A percentile compares a stretch with the other conserved stretches of the same genome.
Conservation (phyloP, 2,888 invertebrate genomes). For the Endotricha flammealis region DNA sequence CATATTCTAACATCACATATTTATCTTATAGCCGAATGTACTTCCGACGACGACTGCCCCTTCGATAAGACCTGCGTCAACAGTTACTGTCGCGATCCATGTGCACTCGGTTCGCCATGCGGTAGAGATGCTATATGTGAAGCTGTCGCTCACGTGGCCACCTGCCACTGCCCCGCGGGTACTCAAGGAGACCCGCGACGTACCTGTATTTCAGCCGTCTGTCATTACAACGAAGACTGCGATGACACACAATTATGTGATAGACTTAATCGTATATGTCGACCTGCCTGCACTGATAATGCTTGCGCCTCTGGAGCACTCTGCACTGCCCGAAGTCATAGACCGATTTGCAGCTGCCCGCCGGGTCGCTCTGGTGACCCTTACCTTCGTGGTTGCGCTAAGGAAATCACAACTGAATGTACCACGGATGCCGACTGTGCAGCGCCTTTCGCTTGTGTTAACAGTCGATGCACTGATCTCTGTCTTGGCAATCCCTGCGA, state of each 20-base stretch:
- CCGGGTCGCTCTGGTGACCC: slow-evolving; percentile 89
- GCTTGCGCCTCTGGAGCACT: slow-evolving; percentile 87
- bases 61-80: slow-evolving; percentile 89
- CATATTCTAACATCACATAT: slow-evolving; percentile 6
- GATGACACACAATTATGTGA: slow-evolving; percentile 91
- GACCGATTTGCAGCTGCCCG: slow-evolving; percentile 87
- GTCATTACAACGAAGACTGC: slow-evolving; percentile 94
- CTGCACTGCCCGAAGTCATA: slow-evolving; percentile 87
- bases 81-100: slow-evolving; percentile 89
- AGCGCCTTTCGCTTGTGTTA: slow-evolving; percentile 86
- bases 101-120: slow-evolving; percentile 82
- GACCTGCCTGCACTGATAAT: slow-evolving; percentile 89
- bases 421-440: slow-evolving; percentile 87
- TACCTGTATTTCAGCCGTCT: slow-evolving; percentile 89
- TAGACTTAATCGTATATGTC: slow-evolving; percentile 88
- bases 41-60: slow-evolving; percentile 87
- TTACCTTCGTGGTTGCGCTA: slow-evolving; percentile 75
- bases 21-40: slow-evolving; percentile 84
- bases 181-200: slow-evolving; percentile 90
- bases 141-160: slow-evolving; percentile 85
- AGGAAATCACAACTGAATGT: slow-evolving; percentile 79
- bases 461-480: slow-evolving; percentile 86
- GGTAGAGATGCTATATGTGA: slow-evolving; percentile 88
- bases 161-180: slow-evolving; percentile 90
- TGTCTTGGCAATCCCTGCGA: slow-evolving; percentile 87